Conservation (phyloP, 2,113 vertebrate genomes). For the Mobula birostris region DNA sequence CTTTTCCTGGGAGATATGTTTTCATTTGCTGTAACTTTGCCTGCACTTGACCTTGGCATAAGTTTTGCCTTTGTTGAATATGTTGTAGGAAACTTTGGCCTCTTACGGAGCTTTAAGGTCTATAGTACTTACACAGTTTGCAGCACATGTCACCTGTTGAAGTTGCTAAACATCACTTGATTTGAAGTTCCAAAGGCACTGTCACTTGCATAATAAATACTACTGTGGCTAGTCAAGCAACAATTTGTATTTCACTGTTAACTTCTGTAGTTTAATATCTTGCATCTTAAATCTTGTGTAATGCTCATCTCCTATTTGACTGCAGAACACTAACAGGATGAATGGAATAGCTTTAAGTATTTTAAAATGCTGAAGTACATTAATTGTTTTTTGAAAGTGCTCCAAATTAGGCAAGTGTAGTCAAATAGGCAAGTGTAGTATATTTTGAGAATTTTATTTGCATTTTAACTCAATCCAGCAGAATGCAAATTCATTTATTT, state of each 20-base stretch:
- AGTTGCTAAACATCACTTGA: neutral
- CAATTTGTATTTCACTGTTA: neutral
- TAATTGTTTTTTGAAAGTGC: neutral
- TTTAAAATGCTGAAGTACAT: neutral
- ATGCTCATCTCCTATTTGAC: neutral
- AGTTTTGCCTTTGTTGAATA: neutral
- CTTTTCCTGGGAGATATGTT: neutral
- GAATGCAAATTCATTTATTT: neutral
- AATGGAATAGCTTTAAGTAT: neutral
- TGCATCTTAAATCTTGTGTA: neutral
- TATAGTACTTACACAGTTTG: neutral
- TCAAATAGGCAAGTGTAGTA: neutral
- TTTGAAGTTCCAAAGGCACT: neutral
- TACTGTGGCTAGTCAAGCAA: neutral
- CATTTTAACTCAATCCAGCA: neutral
- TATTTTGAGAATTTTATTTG: neutral
- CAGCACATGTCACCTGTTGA: neutral
- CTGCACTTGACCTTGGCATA: neutral
- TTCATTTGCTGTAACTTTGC: neutral
- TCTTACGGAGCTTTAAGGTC: neutral
- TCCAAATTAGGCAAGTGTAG: neutral
- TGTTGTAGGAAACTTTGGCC: neutral
- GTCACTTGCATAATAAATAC: neutral
- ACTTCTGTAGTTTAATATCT: neutral
- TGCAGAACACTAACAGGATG: neutral